phyloP scores from a whole-genome alignment of 2,888 invertebrate genomes.

The Lithophane ornitopus region DNA sequence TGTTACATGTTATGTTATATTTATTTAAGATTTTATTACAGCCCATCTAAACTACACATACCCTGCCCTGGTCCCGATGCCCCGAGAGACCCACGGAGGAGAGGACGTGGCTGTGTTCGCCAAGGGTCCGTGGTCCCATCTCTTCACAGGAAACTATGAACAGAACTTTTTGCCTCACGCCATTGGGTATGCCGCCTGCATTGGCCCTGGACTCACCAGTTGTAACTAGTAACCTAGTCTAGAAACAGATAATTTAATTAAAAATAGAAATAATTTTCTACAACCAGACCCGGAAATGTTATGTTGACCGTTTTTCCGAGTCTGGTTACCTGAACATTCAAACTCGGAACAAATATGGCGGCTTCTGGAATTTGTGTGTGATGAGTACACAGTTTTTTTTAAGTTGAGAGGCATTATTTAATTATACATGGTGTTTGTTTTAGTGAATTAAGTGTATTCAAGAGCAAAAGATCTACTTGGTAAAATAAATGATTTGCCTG shows the following conservation, averaged over 20 bases:
- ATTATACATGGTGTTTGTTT: neutral
- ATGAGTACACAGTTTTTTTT: neutral
- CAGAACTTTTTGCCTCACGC: slow-evolving; percentile 95
- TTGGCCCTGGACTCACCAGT: slow-evolving; percentile 91
- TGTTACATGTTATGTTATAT: no score
- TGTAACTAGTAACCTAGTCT: slow-evolving; percentile 75
- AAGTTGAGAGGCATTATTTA: neutral
- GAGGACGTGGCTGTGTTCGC: slow-evolving; percentile 96
- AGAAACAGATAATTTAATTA: neutral
- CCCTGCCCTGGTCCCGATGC: slow-evolving; percentile 91
- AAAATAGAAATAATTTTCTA: no score
- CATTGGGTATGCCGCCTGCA: slow-evolving; percentile 93
- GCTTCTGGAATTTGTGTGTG: neutral
- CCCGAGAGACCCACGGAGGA: slow-evolving; percentile 93
- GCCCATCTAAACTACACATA: slow-evolving; percentile 87
- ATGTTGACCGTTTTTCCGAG: slow-evolving; percentile 8
- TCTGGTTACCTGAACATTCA: neutral
- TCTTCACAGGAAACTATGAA: slow-evolving; percentile 95
- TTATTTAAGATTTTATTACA: slow-evolving; percentile 71
- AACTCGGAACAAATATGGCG: neutral
- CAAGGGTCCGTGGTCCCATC: slow-evolving; percentile 94
- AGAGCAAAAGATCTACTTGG: neutral
- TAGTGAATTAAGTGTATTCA: neutral
- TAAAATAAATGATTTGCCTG: neutral
- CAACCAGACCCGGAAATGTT: neutral